phyloP scores from a whole-genome alignment of 2,113 vertebrate species.

The Cephalopholis sonnerati region DNA sequence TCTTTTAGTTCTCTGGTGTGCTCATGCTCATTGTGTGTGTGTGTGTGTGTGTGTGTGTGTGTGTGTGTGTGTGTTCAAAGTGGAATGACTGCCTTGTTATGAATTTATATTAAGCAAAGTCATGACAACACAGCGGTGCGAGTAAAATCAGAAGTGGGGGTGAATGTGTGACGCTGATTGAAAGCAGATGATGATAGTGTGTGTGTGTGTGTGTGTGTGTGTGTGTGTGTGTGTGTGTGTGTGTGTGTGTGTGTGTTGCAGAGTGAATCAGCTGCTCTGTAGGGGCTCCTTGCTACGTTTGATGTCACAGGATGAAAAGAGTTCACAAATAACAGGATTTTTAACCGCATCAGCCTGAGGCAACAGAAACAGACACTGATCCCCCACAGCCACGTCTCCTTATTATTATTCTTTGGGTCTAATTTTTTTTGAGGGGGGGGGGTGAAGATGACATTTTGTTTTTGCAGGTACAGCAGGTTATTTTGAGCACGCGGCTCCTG shows the following conservation, averaged over 20 bases:
- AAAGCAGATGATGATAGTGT: constrained; percentile 42
- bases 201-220: neutral
- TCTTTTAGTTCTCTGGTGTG: neutral
- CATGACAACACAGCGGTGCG: constrained; percentile 1
- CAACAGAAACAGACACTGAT: constrained; percentile 21
- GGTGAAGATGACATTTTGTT: constrained; percentile 48
- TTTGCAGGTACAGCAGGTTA: constrained; percentile 64
- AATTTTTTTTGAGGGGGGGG: neutral
- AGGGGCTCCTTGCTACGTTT: constrained; percentile 28
- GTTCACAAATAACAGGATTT: constrained; percentile 55
- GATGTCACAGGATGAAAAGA: constrained; percentile 56
- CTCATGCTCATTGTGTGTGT: neutral
- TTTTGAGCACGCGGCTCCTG: constrained; percentile 30
- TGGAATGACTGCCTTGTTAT: constrained; percentile 2
- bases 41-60: constrained; percentile 12
- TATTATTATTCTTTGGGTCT: neutral
- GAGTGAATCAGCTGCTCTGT: constrained; percentile 45
- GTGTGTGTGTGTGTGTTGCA: neutral
- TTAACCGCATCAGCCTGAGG: constrained; percentile 27
- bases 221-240: constrained; percentile 4
- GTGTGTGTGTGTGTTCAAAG: constrained; percentile 13
- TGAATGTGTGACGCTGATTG: constrained; percentile 48
- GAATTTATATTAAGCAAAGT: constrained; percentile 40
- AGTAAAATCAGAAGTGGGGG: neutral
- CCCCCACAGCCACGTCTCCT: constrained; percentile 31